These are phyloP conservation scores for Danio kyathit DNA, from an alignment of 2,797 vertebrate species.

Conservation along the genomic window DNA sequence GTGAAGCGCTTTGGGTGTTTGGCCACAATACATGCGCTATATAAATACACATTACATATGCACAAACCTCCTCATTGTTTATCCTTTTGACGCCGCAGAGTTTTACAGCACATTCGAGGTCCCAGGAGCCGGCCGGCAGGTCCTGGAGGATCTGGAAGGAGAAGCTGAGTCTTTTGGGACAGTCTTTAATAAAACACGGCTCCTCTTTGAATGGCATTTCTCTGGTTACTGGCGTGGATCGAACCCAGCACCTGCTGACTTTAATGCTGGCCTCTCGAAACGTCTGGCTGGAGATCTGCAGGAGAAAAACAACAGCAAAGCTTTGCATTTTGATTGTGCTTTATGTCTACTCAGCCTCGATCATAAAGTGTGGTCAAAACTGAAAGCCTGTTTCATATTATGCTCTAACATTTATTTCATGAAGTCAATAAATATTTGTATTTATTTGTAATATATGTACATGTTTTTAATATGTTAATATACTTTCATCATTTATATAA, in stretches of 20 bases:
- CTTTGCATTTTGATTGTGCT: neutral
- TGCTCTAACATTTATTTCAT: too few relatives aligned
- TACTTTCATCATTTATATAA: too few relatives aligned
- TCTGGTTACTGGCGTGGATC: constrained; percentile 61
- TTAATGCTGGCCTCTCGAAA: constrained; percentile 62
- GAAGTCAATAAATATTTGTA: too few relatives aligned
- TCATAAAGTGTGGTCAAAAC: neutral
- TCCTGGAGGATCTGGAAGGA: constrained; percentile 74
- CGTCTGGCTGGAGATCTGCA: constrained; percentile 70
- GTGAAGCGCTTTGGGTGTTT: too few relatives aligned
- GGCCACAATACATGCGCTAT: too few relatives aligned
- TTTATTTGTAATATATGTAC: too few relatives aligned
- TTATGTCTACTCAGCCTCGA: neutral
- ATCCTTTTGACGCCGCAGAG: constrained; percentile 62
- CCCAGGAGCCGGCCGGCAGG: constrained; percentile 73
- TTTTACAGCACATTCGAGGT: constrained; percentile 73
- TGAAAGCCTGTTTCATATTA: too few relatives aligned
- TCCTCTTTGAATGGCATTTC: constrained; percentile 71
- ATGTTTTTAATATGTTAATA: too few relatives aligned
- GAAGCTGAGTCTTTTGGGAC: constrained; percentile 78
- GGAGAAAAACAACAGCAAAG: neutral
- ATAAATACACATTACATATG: too few relatives aligned
- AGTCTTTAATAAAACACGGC: constrained; percentile 65
- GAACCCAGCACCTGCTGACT: constrained; percentile 72
- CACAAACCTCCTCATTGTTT: constrained; percentile 51